phyloP scores from a whole-genome alignment of 2,888 invertebrate genomes.

The Syrista parreyssii region DNA sequence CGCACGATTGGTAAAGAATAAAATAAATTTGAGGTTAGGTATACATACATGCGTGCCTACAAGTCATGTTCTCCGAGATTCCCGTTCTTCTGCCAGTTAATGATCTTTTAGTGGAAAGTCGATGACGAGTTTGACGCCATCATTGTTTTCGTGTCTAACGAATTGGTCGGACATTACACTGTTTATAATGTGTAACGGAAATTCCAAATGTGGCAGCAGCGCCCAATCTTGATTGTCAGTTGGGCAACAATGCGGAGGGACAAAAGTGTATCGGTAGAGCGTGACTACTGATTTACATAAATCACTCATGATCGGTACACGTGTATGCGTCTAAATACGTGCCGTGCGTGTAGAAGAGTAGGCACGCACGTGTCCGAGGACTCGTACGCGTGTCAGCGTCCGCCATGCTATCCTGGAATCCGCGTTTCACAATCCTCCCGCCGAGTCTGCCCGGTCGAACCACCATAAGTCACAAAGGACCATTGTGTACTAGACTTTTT shows the following conservation, averaged over 20 bases:
- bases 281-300: no score
- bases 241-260: no score
- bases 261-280: no score
- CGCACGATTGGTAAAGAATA: no score
- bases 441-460: slow-evolving; percentile 10
- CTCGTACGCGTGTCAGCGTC: slow-evolving; percentile 25
- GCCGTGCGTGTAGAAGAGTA: background rate
- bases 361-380: slow-evolving; percentile 8
- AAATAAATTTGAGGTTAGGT: no score
- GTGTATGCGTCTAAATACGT: background rate
- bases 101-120: background rate
- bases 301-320: background rate
- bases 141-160: no score
- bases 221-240: no score
- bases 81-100: background rate
- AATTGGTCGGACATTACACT: no score
- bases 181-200: no score
- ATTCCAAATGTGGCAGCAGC: no score
- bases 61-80: background rate
- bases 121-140: background rate
- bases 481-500: slow-evolving; percentile 51
- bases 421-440: slow-evolving; percentile 43
- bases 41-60: no score
- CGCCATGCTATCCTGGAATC: slow-evolving; percentile 48
- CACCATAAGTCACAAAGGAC: slow-evolving; percentile 55